Evolutionary conservation across 1,140 invertebrate species (phyloP).

Genomic region (Rhynchophorus ferrugineus): DNA sequence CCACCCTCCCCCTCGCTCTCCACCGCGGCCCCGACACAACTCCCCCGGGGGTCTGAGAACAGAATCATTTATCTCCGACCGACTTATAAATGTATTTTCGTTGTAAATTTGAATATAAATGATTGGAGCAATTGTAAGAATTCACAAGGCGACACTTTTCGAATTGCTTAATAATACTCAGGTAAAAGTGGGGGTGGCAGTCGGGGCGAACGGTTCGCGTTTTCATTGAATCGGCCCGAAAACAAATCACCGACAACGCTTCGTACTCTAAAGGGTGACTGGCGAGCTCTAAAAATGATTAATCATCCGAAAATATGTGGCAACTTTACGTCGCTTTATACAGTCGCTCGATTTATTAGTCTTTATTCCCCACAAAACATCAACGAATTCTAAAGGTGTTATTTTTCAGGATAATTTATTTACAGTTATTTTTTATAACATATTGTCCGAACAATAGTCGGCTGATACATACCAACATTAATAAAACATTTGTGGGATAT

Average conservation of each 20-base stretch:
- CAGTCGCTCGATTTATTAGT: too few species aligned
- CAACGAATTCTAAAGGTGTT: too few species aligned
- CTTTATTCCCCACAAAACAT: too few species aligned
- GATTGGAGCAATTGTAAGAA: conserved; percentile 30
- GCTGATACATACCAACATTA: too few species aligned
- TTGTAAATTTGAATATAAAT: conserved; percentile 29
- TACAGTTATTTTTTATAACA: too few species aligned
- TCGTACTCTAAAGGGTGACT: conserved; percentile 32
- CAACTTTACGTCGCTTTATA: too few species aligned
- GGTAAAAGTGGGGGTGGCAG: conserved; percentile 21
- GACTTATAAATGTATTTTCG: conserved; percentile 25
- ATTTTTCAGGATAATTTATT: too few species aligned
- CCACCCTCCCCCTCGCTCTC: neutral
- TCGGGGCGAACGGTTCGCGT: conserved; percentile 6
- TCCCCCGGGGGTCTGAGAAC: conserved; percentile 10
- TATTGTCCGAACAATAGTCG: too few species aligned
- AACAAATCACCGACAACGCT: conserved; percentile 40
- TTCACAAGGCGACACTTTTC: conserved; percentile 28
- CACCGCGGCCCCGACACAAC: neutral
- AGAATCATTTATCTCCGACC: conserved; percentile 23
- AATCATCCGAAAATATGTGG: too few species aligned
- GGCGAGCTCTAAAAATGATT: conserved; percentile 16
- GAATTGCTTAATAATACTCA: conserved; percentile 37
- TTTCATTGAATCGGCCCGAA: conserved; percentile 27
- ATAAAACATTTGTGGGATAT: too few species aligned